phyloP scores from a whole-genome alignment of 2,888 invertebrate genomes.

The Melikaiella ostensackeni region DNA sequence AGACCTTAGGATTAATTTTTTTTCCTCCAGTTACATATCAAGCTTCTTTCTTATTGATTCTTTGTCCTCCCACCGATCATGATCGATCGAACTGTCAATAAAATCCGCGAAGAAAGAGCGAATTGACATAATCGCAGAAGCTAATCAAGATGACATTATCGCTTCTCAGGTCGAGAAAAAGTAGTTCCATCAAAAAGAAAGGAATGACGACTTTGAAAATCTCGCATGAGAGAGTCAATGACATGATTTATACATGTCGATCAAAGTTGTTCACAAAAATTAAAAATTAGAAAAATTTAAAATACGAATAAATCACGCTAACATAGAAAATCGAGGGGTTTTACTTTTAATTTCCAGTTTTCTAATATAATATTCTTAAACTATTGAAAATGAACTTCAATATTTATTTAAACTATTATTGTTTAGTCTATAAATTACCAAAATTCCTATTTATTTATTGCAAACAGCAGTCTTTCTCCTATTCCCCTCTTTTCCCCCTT shows the following conservation, averaged over 20 bases:
- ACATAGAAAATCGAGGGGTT: no score
- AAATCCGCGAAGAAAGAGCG: constrained; percentile 27
- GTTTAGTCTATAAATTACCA: no score
- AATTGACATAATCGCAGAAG: constrained; percentile 36
- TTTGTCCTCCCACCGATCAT: not conserved
- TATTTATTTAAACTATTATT: no score
- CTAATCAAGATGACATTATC: constrained; percentile 27
- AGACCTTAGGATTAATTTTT: no score
- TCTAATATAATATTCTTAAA: no score
- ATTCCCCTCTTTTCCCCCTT: no score
- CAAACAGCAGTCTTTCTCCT: no score
- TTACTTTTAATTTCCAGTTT: no score
- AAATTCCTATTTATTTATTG: no score
- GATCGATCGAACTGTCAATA: constrained; percentile 38
- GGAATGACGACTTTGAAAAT: constrained; percentile 25
- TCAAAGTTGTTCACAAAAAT: not conserved
- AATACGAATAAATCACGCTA: no score
- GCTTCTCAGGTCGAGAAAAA: constrained; percentile 14
- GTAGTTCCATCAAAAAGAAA: constrained; percentile 9
- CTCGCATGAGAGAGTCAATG: constrained; percentile 1
- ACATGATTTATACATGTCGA: not conserved
- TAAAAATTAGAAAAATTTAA: no score
- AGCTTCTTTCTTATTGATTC: constrained; percentile 20
- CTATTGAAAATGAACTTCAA: no score
- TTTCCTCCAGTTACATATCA: constrained; percentile 3